A percentile compares a stretch with the other conserved stretches of the same genome.
Conservation (phyloP, 2,113 vertebrate species). For the Cichladusa arquata region DNA sequence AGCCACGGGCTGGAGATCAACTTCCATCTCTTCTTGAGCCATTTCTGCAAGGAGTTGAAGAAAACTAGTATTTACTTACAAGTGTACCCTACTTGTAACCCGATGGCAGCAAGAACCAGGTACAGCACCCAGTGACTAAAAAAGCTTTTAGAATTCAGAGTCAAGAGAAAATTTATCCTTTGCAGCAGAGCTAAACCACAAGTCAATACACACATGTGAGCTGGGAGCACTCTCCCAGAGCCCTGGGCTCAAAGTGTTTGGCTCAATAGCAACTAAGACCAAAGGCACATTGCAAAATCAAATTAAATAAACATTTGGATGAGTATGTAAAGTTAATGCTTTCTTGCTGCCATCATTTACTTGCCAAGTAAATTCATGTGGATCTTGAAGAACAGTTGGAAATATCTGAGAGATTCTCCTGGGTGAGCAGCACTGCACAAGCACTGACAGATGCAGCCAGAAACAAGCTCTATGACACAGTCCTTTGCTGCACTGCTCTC, state of each 20-base stretch:
- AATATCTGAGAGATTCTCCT: neutral
- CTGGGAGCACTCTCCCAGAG: neutral
- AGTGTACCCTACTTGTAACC: neutral
- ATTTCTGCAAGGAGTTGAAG: constrained; percentile 58
- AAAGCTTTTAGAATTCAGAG: neutral
- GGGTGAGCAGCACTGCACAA: neutral
- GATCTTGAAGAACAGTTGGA: neutral
- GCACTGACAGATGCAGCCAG: neutral
- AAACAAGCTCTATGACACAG: neutral
- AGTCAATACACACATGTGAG: rapidly evolving
- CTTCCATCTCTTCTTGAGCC: constrained; percentile 85
- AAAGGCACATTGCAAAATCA: neutral
- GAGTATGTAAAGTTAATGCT: neutral
- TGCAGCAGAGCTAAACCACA: neutral
- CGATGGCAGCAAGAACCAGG: neutral
- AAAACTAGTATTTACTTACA: neutral
- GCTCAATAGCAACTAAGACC: neutral
- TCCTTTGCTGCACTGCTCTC: neutral
- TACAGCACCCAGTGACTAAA: neutral
- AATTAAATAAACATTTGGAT: neutral
- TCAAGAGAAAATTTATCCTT: neutral
- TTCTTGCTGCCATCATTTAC: neutral
- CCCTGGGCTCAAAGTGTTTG: neutral
- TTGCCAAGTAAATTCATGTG: neutral
- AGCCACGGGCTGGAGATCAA: constrained; percentile 60